Percentiles rank a stretch among this genome's conserved stretches.
Evolutionary conservation across 2,888 invertebrate genomes (phyloP).

Genomic region (Norana najaformis): DNA sequence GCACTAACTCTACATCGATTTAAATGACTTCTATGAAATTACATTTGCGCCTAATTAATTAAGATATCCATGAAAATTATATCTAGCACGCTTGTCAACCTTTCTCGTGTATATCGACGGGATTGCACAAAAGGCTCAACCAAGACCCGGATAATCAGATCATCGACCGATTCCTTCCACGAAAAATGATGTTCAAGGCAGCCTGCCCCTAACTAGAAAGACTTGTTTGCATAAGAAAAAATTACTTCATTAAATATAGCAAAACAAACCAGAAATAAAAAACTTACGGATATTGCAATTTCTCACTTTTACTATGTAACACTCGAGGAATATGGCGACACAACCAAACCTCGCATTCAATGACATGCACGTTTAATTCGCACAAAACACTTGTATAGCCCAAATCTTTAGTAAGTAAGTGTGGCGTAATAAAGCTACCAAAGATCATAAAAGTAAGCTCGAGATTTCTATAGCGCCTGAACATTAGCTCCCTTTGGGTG

Average conservation of each 20-base stretch:
- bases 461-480: too few species aligned
- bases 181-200: neutral
- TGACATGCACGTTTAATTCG: neutral
- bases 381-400: constrained; percentile 13
- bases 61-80: neutral
- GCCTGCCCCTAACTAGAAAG: neutral
- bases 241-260: neutral
- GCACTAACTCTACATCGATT: neutral
- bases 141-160: constrained; percentile 1
- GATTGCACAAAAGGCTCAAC: constrained; percentile 6
- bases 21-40: neutral
- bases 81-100: constrained; percentile 4
- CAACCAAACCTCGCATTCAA: neutral
- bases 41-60: neutral
- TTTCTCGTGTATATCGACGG: neutral
- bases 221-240: neutral
- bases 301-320: neutral
- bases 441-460: too few species aligned
- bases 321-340: neutral
- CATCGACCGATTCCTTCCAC: neutral
- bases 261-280: neutral
- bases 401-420: too few species aligned
- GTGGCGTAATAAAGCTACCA: too few species aligned
- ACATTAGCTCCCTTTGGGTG: too few species aligned
- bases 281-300: neutral